These are phyloP conservation scores for Eulimnadia texana DNA, from an alignment of 1,140 invertebrate genomes.

Conservation along the genomic window DNA sequence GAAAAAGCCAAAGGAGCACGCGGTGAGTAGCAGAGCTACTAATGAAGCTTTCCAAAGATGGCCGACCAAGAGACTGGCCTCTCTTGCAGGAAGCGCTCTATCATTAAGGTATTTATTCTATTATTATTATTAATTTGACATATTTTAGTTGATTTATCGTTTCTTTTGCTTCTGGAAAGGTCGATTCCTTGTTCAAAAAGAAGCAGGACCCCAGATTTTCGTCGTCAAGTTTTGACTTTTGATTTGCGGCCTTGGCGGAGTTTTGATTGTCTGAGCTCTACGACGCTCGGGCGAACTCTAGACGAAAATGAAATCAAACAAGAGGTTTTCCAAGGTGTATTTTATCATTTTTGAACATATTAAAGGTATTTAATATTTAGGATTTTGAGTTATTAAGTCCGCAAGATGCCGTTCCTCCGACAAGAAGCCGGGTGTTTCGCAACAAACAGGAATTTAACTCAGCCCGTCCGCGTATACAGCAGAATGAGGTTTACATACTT, in stretches of 20 bases:
- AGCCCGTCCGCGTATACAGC: too few species aligned
- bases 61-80: not conserved
- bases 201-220: not conserved
- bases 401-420: too few species aligned
- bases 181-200: not conserved
- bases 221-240: not conserved
- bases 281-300: not conserved
- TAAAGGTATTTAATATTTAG: too few species aligned
- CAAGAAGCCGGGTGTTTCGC: too few species aligned
- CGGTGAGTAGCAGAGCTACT: not conserved
- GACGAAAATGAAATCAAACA: not conserved
- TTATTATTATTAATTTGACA: too few species aligned
- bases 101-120: not conserved
- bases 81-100: not conserved
- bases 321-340: not conserved
- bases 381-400: too few species aligned
- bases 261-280: slow-evolving; percentile 8
- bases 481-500: too few species aligned
- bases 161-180: too few species aligned
- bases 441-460: too few species aligned
- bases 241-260: slow-evolving; percentile 10
- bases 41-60: not conserved
- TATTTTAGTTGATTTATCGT: too few species aligned
- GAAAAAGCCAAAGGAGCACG: too few species aligned
- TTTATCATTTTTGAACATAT: too few species aligned